Base-by-base conservation (phyloP, 1,140 invertebrate genomes). In the Gyrodactylus bullatarudis region DNA sequence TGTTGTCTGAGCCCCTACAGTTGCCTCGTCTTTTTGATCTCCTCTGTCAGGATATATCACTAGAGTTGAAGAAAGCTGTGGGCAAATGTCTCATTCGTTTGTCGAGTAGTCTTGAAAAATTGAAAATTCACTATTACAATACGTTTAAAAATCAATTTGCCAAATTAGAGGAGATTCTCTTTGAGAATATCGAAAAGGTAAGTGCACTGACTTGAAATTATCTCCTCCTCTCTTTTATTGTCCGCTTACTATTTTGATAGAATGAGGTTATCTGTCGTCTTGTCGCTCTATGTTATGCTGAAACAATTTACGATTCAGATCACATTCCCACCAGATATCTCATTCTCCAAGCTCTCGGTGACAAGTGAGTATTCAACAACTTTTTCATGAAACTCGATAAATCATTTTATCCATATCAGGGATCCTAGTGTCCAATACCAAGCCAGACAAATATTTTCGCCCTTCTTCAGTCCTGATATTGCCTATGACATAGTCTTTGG, bases 271-370 rank as follows among this genome's bases (percentile, higher is more conserved):
- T 72, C 26, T 75, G 75, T 1, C 82, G 89, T 75, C 86, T 87
- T 78, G 85, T 89, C 22, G 86, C 88, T 23, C 88, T 88, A 74
- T 84, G 88, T 75, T 90, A 89, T 79, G 84, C 88, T 0, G 85
- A 86, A 0, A 85, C 84, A 21, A 86, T 91, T 69, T 93, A 90
- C 80, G 86, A 87, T 1, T 81, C 85, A 26, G 84, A 87, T 76
- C 87, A 90, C 79, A 84, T 88, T 0, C 85, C 87, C 0, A 87
- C 89, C 0, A 83, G 88, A 76, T 91, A 88, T 78, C 81, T 91
- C 20, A 80, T 93, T 27, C 80, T 93, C n/a, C 78, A 90, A 23
- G 87, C 88, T 19, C 86, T 86, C 76, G 88, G 88, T 27, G 89
- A 93, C 78, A 84, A 80, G 87, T 88, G 80, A 81, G 82, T 80